phyloP scores from a whole-genome alignment of 2,113 vertebrate genomes.

The Lepidiolamprologus cunningtoni region DNA sequence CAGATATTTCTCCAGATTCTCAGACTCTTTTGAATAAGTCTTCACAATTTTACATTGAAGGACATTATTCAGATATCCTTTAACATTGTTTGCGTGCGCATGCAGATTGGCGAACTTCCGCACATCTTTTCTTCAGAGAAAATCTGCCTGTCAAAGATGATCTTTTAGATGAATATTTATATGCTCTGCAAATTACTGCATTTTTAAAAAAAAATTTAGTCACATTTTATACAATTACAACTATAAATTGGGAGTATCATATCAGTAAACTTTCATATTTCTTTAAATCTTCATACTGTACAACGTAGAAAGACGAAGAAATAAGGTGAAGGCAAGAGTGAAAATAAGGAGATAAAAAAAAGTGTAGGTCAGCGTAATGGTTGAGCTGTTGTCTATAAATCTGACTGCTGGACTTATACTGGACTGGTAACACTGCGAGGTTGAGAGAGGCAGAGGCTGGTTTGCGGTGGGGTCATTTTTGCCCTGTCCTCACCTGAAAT shows the following conservation, averaged over 20 bases:
- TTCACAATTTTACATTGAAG: not conserved
- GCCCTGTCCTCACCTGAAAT: not conserved
- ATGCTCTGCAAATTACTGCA: not conserved
- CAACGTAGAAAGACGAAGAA: not conserved
- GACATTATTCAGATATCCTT: not conserved
- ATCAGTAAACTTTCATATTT: not conserved
- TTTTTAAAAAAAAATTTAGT: not conserved
- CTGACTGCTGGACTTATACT: not conserved
- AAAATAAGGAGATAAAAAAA: not conserved
- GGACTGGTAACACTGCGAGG: not conserved
- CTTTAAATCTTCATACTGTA: not conserved
- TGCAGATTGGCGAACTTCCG: rapidly evolving
- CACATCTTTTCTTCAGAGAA: not conserved
- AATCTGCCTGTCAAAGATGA: not conserved
- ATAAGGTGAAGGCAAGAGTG: not conserved
- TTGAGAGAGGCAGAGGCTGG: not conserved
- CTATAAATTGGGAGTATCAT: rapidly evolving
- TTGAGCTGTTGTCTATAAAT: not conserved
- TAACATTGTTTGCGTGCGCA: not conserved
- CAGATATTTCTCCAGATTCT: not conserved
- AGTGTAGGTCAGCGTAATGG: not conserved
- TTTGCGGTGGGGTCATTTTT: not conserved
- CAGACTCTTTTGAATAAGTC: not conserved
- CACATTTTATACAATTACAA: not conserved
- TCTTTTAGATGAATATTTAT: not conserved